phyloP scores from a whole-genome alignment of 2,113 vertebrate genomes.

The Chelonoidis abingdonii region DNA sequence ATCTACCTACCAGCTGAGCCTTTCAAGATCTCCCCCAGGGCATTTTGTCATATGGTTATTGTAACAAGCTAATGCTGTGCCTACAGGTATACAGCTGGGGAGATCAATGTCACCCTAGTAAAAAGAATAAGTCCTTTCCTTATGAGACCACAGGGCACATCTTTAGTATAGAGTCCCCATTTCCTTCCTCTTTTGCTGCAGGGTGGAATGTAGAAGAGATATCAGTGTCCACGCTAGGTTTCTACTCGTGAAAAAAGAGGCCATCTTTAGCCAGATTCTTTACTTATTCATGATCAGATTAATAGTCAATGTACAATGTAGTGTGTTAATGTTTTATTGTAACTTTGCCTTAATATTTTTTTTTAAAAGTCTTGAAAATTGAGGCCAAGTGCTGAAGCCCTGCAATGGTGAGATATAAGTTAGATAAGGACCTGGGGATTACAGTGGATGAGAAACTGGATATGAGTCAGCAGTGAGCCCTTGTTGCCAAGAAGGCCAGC shows the following conservation, averaged over 20 bases:
- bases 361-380: background rate
- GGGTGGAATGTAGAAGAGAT: background rate
- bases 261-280: background rate
- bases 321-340: background rate
- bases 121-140: background rate
- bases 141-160: background rate
- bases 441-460: no score
- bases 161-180: background rate
- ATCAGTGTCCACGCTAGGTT: background rate
- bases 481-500: no score
- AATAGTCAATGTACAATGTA: background rate
- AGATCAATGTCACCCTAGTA: slow-evolving; percentile 27
- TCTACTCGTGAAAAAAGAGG: background rate
- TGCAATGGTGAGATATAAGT: background rate
- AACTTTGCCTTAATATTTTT: background rate
- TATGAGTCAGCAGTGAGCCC: no score
- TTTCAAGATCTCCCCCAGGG: background rate
- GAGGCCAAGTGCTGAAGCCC: background rate
- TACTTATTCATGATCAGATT: background rate
- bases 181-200: background rate
- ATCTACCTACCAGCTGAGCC: background rate
- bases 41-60: background rate
- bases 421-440: background rate
- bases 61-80: background rate
- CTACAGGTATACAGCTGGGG: background rate